phyloP scores from a whole-genome alignment of 64 coral and sea anemone genomes.

The Actinia tenebrosa region DNA sequence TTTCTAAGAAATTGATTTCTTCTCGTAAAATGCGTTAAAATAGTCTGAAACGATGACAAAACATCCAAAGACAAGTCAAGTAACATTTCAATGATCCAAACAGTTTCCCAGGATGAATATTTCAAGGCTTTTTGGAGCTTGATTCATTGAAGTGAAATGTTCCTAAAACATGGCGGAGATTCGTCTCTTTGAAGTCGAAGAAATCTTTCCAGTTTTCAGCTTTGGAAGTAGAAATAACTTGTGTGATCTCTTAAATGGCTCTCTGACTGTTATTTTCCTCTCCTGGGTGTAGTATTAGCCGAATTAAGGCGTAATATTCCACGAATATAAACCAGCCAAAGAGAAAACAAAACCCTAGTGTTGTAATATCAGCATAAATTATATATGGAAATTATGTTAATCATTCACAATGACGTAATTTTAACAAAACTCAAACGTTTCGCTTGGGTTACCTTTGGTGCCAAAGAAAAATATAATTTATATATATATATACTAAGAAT shows the following conservation, averaged over 20 bases:
- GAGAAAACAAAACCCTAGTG: conserved; percentile 2
- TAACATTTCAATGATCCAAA: background rate
- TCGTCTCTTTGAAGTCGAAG: background rate
- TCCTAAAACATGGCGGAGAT: conserved; percentile 6
- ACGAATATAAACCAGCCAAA: background rate
- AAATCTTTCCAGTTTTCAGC: background rate
- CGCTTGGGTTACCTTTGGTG: background rate
- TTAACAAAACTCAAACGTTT: background rate
- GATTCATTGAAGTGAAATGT: background rate
- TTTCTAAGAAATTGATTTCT: background rate
- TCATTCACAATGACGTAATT: background rate
- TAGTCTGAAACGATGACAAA: background rate
- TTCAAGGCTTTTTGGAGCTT: background rate
- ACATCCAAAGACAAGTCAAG: background rate
- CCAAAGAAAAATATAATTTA: too few relatives aligned
- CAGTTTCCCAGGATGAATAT: background rate
- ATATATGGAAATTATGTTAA: conserved; percentile 17
- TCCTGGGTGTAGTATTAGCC: background rate
- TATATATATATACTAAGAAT: too few relatives aligned
- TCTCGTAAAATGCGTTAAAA: background rate
- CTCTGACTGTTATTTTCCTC: background rate
- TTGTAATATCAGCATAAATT: conserved; percentile 5
- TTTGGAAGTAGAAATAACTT: background rate
- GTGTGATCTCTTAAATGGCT: background rate
- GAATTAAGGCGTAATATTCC: background rate